phyloP scores from a whole-genome alignment of 2,113 vertebrate species.

The Mirza zaza region DNA sequence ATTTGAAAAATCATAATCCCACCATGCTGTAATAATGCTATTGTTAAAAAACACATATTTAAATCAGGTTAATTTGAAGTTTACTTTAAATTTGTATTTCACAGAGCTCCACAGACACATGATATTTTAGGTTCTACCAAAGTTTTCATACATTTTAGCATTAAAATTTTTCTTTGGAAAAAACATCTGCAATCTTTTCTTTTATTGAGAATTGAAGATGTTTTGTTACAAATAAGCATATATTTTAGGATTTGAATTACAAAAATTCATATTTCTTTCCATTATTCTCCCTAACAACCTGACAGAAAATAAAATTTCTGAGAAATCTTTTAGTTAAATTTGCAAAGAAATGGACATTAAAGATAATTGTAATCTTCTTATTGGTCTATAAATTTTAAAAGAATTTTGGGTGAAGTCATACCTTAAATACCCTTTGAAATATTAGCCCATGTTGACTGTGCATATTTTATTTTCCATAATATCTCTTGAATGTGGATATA shows the following conservation, averaged over 20 bases:
- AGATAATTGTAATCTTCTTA: neutral
- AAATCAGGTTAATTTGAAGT: neutral
- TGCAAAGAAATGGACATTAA: neutral
- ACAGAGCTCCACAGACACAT: neutral
- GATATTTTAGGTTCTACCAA: neutral
- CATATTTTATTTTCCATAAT: neutral
- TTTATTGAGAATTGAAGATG: neutral
- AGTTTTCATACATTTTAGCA: neutral
- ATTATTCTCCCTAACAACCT: neutral
- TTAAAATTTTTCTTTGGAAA: neutral
- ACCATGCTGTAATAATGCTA: neutral
- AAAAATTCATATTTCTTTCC: neutral
- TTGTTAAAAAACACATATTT: conserved; percentile 37
- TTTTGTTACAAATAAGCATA: neutral
- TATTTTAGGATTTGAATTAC: neutral
- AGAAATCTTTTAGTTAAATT: neutral
- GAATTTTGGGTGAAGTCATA: neutral
- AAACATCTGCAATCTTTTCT: neutral
- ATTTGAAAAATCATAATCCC: conserved; percentile 69
- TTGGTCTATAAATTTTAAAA: neutral
- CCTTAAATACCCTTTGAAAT: neutral
- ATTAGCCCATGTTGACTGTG: neutral
- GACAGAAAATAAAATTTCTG: neutral
- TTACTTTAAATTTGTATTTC: neutral
- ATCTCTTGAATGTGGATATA: neutral